Evolutionary conservation across 1,140 invertebrate genomes (phyloP).

Genomic region (Camponotus vicinus): DNA sequence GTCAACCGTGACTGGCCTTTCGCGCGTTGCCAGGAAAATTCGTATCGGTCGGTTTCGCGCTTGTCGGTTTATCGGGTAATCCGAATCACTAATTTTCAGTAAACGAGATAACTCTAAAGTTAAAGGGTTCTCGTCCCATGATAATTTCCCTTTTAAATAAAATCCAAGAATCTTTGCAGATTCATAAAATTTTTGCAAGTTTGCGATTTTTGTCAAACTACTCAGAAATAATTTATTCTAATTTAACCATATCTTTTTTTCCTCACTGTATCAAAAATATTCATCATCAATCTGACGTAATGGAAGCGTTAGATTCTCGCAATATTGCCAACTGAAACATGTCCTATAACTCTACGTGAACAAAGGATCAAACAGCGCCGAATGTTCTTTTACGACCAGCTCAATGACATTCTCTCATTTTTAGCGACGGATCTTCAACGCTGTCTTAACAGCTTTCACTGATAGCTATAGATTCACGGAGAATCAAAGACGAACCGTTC

Average conservation of each 20-base stretch:
- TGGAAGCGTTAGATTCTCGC: neutral
- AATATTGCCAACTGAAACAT: neutral
- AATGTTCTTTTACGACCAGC: neutral
- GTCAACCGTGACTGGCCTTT: slow-evolving; percentile 73
- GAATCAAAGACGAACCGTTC: neutral
- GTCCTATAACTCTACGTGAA: neutral
- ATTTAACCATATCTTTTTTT: too few relatives aligned
- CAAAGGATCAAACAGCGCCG: neutral
- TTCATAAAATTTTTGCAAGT: neutral
- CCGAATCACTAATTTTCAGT: slow-evolving; percentile 65
- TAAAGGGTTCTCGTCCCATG: neutral
- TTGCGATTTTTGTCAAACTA: too few relatives aligned
- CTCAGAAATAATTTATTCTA: too few relatives aligned
- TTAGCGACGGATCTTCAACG: neutral
- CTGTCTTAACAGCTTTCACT: slow-evolving; percentile 25
- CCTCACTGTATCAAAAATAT: too few relatives aligned
- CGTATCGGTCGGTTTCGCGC: slow-evolving; percentile 68
- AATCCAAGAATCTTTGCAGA: neutral
- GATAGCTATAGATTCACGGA: slow-evolving; percentile 5
- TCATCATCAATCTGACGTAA: neutral
- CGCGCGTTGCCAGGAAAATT: slow-evolving; percentile 46
- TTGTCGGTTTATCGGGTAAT: slow-evolving; percentile 66
- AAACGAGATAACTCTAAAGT: slow-evolving; percentile 40
- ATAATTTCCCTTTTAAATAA: neutral
- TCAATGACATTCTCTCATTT: neutral